Evolutionary conservation across 2,797 vertebrate species (phyloP).

Genomic region (Chelon labrosus): DNA sequence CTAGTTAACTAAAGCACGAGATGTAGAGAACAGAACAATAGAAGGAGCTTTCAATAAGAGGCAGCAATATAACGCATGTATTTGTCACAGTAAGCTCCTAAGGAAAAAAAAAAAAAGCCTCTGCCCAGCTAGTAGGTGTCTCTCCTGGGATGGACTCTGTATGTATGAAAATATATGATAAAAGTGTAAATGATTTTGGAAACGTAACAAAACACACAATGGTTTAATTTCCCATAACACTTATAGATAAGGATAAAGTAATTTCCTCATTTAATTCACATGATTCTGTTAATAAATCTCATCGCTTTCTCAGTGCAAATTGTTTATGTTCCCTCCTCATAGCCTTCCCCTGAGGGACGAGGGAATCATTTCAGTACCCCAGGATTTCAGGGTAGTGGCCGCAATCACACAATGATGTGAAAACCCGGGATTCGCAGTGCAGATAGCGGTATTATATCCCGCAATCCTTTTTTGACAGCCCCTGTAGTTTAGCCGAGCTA

Average conservation of each 20-base stretch:
- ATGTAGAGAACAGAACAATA: conserved; percentile 1
- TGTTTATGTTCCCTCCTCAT: neutral
- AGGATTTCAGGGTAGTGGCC: conserved; percentile 6
- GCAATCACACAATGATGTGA: neutral
- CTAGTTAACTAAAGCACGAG: conserved; percentile 2
- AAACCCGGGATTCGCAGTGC: conserved; percentile 2
- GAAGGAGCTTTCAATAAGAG: conserved; percentile 14
- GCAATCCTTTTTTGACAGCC: neutral
- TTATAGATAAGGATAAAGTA: neutral
- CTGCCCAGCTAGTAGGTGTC: neutral
- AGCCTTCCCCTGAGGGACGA: neutral
- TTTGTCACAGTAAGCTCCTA: neutral
- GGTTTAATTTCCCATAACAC: neutral
- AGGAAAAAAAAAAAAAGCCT: neutral
- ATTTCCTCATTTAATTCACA: neutral
- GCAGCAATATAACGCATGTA: conserved; percentile 5
- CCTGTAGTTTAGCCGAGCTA: neutral
- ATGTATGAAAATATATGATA: neutral
- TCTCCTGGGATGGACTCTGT: neutral
- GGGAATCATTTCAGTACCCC: neutral
- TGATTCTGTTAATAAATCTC: neutral
- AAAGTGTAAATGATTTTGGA: neutral
- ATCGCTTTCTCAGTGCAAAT: neutral
- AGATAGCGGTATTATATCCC: neutral
- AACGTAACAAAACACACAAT: neutral